phyloP scores from a whole-genome alignment of 1,140 invertebrate genomes.

The Heliothis virescens region DNA sequence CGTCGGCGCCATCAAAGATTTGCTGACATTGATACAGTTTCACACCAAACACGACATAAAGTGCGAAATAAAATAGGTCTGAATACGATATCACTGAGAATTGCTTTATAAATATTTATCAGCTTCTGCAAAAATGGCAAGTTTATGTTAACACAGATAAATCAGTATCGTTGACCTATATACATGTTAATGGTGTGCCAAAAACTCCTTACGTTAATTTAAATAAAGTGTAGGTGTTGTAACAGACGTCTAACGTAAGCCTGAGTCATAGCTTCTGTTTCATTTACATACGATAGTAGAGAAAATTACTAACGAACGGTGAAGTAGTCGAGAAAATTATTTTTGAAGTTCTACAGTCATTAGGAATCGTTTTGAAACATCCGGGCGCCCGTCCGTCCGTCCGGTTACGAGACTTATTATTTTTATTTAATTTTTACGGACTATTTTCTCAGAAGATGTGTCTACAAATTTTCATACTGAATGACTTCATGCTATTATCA shows the following conservation, averaged over 20 bases:
- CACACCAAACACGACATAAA: slow-evolving; percentile 1
- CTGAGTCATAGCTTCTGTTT: slow-evolving; percentile 43
- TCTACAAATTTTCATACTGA: neutral
- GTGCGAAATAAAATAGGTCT: slow-evolving; percentile 26
- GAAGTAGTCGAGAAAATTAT: neutral
- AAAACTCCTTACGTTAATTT: slow-evolving; percentile 36
- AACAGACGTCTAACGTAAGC: slow-evolving; percentile 36
- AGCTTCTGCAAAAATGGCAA: slow-evolving; percentile 5
- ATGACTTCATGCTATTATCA: too few relatives aligned
- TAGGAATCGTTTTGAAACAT: slow-evolving; percentile 43
- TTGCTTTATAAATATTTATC: slow-evolving; percentile 36
- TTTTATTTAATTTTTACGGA: neutral
- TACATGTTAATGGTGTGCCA: slow-evolving; percentile 29
- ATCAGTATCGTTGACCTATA: slow-evolving; percentile 36
- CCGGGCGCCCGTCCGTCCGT: slow-evolving; percentile 34
- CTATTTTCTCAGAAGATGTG: neutral
- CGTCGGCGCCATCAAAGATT: slow-evolving; percentile 34
- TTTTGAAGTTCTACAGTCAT: slow-evolving; percentile 37
- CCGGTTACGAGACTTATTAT: slow-evolving; percentile 2
- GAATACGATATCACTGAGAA: slow-evolving; percentile 12
- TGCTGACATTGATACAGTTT: slow-evolving; percentile 27
- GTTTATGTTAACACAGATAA: slow-evolving; percentile 21
- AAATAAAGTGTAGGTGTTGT: slow-evolving; percentile 28
- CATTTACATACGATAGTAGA: neutral
- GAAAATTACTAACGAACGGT: neutral